phyloP scores from a whole-genome alignment of 2,113 vertebrate species.

The Nestor notabilis region DNA sequence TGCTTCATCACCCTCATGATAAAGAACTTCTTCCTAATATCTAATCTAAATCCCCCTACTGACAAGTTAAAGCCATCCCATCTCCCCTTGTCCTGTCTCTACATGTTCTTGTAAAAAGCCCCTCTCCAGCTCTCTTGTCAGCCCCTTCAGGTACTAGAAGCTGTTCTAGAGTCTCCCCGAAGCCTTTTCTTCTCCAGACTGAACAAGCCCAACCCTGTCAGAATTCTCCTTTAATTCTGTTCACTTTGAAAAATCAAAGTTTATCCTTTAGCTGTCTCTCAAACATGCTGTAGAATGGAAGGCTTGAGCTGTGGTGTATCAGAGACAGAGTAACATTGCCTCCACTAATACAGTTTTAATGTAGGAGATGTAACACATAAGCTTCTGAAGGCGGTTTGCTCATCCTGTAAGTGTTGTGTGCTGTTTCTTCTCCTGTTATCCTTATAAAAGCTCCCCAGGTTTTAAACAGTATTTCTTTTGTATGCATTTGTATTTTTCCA shows the following conservation, averaged over 20 bases:
- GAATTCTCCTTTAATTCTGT: background rate
- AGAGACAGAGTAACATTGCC: background rate
- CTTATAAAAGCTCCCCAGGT: background rate
- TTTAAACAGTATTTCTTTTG: background rate
- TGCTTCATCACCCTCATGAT: background rate
- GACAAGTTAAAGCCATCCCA: background rate
- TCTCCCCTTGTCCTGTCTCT: background rate
- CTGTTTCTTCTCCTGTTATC: background rate
- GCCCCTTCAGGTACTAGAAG: background rate
- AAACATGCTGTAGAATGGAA: fast-evolving
- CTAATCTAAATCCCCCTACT: background rate
- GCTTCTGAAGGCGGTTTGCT: background rate
- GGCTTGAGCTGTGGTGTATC: background rate
- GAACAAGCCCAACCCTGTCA: background rate
- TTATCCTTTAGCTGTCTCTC: background rate
- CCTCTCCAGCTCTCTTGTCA: background rate
- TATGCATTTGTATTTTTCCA: background rate
- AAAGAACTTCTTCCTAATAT: background rate
- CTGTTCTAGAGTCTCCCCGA: background rate
- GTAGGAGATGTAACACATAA: background rate
- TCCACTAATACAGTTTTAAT: fast-evolving
- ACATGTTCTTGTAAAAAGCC: background rate
- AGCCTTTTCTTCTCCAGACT: background rate
- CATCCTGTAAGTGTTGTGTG: fast-evolving
- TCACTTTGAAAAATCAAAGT: background rate